phyloP scores from a whole-genome alignment of 2,113 vertebrate genomes.

The Alethe diademata region DNA sequence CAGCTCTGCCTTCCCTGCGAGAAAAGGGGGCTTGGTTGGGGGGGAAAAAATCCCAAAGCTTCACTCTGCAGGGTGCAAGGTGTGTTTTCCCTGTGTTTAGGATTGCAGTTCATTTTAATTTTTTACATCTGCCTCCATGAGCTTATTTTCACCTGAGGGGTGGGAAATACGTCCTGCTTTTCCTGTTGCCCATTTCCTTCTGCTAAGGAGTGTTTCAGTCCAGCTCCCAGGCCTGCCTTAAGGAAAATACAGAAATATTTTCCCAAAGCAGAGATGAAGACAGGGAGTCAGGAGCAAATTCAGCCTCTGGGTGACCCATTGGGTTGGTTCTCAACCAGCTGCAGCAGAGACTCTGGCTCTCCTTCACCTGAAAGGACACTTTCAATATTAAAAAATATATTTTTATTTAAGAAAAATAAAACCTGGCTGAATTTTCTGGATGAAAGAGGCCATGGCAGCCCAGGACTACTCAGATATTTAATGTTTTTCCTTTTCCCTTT shows the following conservation, averaged over 20 bases:
- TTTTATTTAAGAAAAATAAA: neutral
- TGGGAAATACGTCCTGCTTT: neutral
- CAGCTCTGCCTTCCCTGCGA: neutral
- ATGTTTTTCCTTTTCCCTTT: neutral
- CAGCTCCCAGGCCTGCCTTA: neutral
- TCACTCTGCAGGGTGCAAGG: neutral
- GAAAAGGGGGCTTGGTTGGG: neutral
- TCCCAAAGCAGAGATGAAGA: neutral
- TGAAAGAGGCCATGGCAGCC: neutral
- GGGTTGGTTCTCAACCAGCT: neutral
- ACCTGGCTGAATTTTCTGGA: neutral
- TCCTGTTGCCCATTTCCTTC: neutral
- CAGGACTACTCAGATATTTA: neutral
- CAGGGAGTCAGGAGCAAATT: neutral
- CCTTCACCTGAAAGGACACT: neutral
- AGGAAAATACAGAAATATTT: neutral
- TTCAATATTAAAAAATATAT: neutral
- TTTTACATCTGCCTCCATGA: accelerated
- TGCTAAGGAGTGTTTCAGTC: accelerated
- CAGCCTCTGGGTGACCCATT: accelerated
- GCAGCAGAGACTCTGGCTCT: neutral
- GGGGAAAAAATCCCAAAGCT: neutral
- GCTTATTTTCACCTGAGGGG: accelerated
- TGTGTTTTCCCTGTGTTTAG: accelerated
- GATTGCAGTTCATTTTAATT: neutral